Evolutionary conservation across 2,113 vertebrate genomes (phyloP).

Genomic region (Dissostichus mawsoni): DNA sequence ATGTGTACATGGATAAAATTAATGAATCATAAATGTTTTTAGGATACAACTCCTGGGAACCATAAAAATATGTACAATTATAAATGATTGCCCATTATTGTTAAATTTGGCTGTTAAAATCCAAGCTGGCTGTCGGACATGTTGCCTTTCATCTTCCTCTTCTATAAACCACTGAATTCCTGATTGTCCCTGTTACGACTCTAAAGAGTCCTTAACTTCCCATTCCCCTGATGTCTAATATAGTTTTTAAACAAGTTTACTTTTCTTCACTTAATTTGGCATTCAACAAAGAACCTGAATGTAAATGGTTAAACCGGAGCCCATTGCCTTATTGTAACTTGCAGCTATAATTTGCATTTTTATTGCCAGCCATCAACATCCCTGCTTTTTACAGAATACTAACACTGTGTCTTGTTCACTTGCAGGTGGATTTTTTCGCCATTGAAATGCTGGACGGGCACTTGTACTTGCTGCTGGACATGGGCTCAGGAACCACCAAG

Average conservation of each 20-base stretch:
- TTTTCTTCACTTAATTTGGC: not conserved
- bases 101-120: not conserved
- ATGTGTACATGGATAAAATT: not conserved
- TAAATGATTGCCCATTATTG: not conserved
- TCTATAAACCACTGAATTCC: not conserved
- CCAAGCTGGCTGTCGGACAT: not conserved
- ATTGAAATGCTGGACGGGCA: slow-evolving; percentile 98
- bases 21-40: not conserved
- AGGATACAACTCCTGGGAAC: not conserved
- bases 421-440: slow-evolving; percentile 94
- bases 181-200: not conserved
- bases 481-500: slow-evolving; percentile 98
- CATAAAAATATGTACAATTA: not conserved
- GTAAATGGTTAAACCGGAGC: not conserved
- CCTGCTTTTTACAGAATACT: slow-evolving; percentile 15
- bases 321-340: slow-evolving; percentile 10
- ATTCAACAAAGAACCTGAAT: slow-evolving; percentile 2
- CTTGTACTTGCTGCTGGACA: slow-evolving; percentile 94
- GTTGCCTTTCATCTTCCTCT: not conserved
- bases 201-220: not conserved
- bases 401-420: not conserved
- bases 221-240: not conserved
- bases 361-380: slow-evolving; percentile 4
- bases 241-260: not conserved
- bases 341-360: slow-evolving; percentile 27